phyloP scores from a whole-genome alignment of 2,797 vertebrate species.

The Poeciliopsis presidionis region DNA sequence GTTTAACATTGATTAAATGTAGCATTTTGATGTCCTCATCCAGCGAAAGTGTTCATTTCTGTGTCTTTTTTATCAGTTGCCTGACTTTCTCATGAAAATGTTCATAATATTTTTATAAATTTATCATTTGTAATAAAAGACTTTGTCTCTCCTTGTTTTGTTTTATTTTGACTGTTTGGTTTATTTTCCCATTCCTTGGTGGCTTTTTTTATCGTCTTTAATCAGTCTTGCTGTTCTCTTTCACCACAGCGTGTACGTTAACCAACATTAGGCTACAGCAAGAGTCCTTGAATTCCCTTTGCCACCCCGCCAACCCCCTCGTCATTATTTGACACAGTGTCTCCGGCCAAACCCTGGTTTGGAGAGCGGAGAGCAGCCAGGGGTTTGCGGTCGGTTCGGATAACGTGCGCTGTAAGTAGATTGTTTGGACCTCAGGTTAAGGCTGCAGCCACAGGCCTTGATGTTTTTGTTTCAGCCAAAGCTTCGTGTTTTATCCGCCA shows the following conservation, averaged over 20 bases:
- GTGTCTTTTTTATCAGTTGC: background rate
- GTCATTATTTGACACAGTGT: conserved; percentile 43
- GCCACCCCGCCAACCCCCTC: background rate
- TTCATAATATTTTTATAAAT: conserved; percentile 12
- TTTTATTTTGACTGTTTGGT: conserved; percentile 17
- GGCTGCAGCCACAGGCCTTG: conserved; percentile 56
- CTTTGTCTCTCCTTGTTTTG: conserved; percentile 52
- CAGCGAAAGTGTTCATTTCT: background rate
- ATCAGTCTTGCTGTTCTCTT: conserved; percentile 36
- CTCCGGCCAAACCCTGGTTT: conserved; percentile 46
- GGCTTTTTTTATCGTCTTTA: conserved; percentile 54
- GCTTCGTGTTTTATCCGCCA: conserved; percentile 20
- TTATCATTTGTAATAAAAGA: conserved; percentile 64
- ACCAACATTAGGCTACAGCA: conserved; percentile 61
- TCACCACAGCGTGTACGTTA: conserved; percentile 60
- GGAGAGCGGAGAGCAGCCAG: conserved; percentile 57
- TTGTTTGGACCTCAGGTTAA: conserved; percentile 69
- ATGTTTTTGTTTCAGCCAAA: conserved; percentile 53
- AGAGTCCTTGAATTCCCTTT: conserved; percentile 67
- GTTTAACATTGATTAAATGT: background rate
- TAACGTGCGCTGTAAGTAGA: conserved; percentile 57
- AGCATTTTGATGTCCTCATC: conserved; percentile 3
- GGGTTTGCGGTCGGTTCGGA: conserved; percentile 69
- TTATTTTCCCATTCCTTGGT: conserved; percentile 18
- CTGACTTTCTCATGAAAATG: background rate